Conservation (phyloP, 2,888 invertebrate species). For the Lypha dubia region DNA sequence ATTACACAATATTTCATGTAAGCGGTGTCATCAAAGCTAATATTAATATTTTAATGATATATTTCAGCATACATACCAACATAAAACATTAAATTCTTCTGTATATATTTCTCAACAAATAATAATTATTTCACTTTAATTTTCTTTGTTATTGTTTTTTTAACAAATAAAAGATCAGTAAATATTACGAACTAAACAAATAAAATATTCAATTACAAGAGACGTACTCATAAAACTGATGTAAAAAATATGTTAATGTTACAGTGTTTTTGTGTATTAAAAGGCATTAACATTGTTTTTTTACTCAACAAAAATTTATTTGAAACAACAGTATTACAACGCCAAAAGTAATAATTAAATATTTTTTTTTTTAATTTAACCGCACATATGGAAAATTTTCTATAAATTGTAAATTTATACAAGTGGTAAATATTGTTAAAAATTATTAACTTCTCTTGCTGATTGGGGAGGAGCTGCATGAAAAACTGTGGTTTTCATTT, state of each 20-base stretch:
- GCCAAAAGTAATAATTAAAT: conserved; percentile 31
- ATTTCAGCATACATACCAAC: no score
- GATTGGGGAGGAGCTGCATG: not conserved
- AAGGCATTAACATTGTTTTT: conserved; percentile 16
- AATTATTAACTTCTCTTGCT: conserved; percentile 30
- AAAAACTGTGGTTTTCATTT: conserved; percentile 26
- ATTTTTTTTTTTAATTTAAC: conserved; percentile 46
- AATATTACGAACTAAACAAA: conserved; percentile 4
- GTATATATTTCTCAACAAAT: conserved; percentile 14
- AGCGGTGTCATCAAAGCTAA: no score
- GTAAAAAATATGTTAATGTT: not conserved
- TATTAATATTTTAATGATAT: no score
- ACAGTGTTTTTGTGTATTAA: conserved; percentile 2
- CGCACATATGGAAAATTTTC: conserved; percentile 55
- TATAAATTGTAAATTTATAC: conserved; percentile 49
- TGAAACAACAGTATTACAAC: not conserved
- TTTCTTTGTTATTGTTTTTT: conserved; percentile 14
- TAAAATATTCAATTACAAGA: not conserved
- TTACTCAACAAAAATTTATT: conserved; percentile 22
- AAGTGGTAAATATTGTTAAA: conserved; percentile 54
- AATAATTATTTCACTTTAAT: not conserved
- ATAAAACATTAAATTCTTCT: conserved; percentile 2
- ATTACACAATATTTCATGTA: no score
- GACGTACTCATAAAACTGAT: not conserved
- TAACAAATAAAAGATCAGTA: conserved; percentile 22